These are phyloP conservation scores for Cairina moschata DNA, from an alignment of 2,113 vertebrate genomes.

Conservation along the genomic window DNA sequence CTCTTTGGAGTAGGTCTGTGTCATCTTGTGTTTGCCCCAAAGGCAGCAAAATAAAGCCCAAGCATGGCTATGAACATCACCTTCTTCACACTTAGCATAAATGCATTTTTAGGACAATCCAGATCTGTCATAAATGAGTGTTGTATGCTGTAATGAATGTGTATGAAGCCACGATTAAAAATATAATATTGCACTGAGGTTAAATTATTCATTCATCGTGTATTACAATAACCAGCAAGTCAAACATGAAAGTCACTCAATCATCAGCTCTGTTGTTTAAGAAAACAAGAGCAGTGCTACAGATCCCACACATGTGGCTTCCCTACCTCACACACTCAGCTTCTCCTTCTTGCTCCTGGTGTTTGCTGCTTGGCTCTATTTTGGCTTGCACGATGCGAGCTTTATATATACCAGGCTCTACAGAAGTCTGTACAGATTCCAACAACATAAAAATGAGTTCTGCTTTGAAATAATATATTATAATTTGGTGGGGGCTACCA, in stretches of 20 bases:
- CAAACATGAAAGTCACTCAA: not conserved
- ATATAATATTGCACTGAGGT: not conserved
- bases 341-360: not conserved
- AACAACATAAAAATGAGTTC: not conserved
- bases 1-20: not conserved
- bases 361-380: not conserved
- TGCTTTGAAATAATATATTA: not conserved
- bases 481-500: not conserved
- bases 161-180: rapidly evolving
- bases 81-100: not conserved
- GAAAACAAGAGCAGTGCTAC: not conserved
- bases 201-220: not conserved
- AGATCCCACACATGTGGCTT: rapidly evolving
- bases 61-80: not conserved
- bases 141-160: not conserved
- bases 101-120: not conserved
- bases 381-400: rapidly evolving
- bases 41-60: not conserved
- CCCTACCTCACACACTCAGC: not conserved
- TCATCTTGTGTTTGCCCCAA: not conserved
- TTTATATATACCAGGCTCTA: not conserved
- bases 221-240: not conserved
- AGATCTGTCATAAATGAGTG: not conserved
- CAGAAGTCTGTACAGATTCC: not conserved
- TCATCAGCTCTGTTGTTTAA: not conserved